A percentile compares a stretch with the other conserved stretches of the same genome.
Conservation (phyloP, 2,888 invertebrate genomes). For the Congeria kusceri region DNA sequence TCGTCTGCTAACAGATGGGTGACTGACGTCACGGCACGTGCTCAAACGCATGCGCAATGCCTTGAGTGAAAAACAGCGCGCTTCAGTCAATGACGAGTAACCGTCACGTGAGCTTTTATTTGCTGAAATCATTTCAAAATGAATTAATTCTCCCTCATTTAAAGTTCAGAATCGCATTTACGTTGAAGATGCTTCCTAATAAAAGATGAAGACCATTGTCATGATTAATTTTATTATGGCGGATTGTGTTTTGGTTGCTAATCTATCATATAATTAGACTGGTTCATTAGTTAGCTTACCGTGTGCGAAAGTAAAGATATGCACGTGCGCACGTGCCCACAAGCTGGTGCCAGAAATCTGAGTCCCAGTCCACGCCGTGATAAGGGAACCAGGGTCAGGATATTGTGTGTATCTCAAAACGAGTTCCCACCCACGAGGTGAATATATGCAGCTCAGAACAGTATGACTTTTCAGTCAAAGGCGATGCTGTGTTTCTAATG, state of each 20-base stretch:
- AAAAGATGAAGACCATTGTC: conserved; percentile 49
- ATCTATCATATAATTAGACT: conserved; percentile 61
- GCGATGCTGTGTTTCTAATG: too few relatives aligned
- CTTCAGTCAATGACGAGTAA: conserved; percentile 33
- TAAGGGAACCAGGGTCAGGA: too few relatives aligned
- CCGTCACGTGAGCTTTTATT: conserved; percentile 33
- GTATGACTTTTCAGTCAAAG: too few relatives aligned
- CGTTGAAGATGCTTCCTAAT: conserved; percentile 39
- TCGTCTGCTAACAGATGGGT: conserved; percentile 64
- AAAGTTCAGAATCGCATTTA: conserved; percentile 63
- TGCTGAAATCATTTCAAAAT: conserved; percentile 55
- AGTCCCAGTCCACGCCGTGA: too few relatives aligned
- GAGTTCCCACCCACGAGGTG: too few relatives aligned
- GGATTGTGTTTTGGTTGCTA: conserved; percentile 45
- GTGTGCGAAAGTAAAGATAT: conserved; percentile 20
- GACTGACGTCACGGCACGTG: conserved; percentile 61
- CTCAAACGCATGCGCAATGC: conserved; percentile 44
- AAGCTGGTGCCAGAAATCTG: background rate
- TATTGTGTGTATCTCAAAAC: too few relatives aligned
- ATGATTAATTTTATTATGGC: conserved; percentile 54
- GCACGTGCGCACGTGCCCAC: background rate
- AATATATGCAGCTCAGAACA: too few relatives aligned
- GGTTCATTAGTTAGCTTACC: conserved; percentile 31
- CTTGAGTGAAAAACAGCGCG: conserved; percentile 14
- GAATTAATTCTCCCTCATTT: conserved; percentile 61